Base-by-base conservation (phyloP, 2,888 invertebrate species). In the Colletes collaris region DNA sequence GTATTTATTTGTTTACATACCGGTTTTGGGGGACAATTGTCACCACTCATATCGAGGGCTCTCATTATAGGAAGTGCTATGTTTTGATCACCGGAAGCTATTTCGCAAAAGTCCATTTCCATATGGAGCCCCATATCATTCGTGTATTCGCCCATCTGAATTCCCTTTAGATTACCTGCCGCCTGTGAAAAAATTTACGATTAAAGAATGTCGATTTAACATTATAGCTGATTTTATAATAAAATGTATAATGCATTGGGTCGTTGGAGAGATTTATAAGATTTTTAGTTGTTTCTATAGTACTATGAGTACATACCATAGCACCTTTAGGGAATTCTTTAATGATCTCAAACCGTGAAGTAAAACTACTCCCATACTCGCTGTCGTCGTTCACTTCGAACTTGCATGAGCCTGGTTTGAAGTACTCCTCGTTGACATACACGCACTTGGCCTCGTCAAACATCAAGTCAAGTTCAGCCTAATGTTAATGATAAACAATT, bases 361-460 rank as follows among this genome's bases (percentile, higher is more conserved):
- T 8, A n/a, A 79, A 2, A n/a, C 3, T 40, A 6, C 19, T 35
- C 10, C 49, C 69, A 16, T 62, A 46, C 13, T 55, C 56, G 19
- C 60, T 65, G 10, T 76, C 70, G 0, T 79, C 64, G 0, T 52
- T 16, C n/a, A 77, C 27, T 1, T 69, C 64, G 0, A 76, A 0
- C 0, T 0, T 0, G 7, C 69, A 76, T 3, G 56, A 37, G 1
- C 13, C 49, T 4, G 55, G 49, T n/a, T 35, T n/a, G 0, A 76
- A 3, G n/a, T 58, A 76, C 2, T 73, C 37, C 0, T 50, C 44
- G 35, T 62, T 27, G 1, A 7, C 0, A 0, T 11, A 0, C 0
- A 0, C 0, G 27, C 76, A 77, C 0, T 4, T 7, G 6, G 19
- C 44, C 13, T 77, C 77, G 2, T 76, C 76, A 2, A 76, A n/a